phyloP scores from a whole-genome alignment of 2,888 invertebrate genomes.

The Xylota segnis region DNA sequence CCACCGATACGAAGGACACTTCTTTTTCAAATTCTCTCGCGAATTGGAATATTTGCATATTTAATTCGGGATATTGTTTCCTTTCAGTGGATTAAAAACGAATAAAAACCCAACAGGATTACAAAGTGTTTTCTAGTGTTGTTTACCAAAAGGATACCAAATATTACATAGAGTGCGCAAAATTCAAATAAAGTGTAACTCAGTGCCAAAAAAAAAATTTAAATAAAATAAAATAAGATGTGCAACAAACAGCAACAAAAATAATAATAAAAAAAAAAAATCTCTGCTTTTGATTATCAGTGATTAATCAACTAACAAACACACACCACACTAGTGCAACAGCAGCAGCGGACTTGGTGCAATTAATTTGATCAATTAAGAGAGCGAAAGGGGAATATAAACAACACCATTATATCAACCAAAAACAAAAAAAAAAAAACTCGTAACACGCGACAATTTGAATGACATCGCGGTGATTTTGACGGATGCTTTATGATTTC shows the following conservation, averaged over 20 bases:
- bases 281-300: slow-evolving; percentile 46
- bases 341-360: slow-evolving; percentile 44
- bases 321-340: slow-evolving; percentile 28
- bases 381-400: slow-evolving; percentile 55
- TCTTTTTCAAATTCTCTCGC: slow-evolving; percentile 11
- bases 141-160: slow-evolving; percentile 44
- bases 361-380: slow-evolving; percentile 74
- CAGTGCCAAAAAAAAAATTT: slow-evolving; percentile 28
- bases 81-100: slow-evolving; percentile 33
- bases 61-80: slow-evolving; percentile 18
- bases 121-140: slow-evolving; percentile 43
- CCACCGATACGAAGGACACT: slow-evolving; percentile 44
- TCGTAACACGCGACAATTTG: slow-evolving; percentile 66
- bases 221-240: slow-evolving; percentile 42
- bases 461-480: slow-evolving; percentile 64
- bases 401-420: slow-evolving; percentile 27
- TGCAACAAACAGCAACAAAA: slow-evolving; percentile 59
- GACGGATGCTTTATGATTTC: slow-evolving; percentile 60
- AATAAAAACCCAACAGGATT: slow-evolving; percentile 71
- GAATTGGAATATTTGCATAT: slow-evolving; percentile 45
- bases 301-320: slow-evolving; percentile 55
- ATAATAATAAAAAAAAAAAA: slow-evolving; percentile 30
- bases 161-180: slow-evolving; percentile 22
- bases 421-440: slow-evolving; percentile 19
- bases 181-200: background rate